Conservation (phyloP, 2,113 vertebrate genomes). For the Tricholaema leucomelas region DNA sequence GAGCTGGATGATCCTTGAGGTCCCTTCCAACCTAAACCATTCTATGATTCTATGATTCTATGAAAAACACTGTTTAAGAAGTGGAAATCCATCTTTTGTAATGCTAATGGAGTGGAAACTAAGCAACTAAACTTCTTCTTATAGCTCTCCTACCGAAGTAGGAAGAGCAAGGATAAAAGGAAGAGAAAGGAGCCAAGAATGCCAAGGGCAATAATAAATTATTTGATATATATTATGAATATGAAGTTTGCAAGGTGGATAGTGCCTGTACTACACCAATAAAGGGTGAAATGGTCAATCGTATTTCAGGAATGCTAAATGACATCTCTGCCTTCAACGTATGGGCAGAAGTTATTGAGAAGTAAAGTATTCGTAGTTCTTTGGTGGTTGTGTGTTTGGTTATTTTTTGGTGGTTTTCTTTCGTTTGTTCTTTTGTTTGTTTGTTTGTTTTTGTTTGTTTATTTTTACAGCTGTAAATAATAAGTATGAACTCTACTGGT, state of each 20-base stretch:
- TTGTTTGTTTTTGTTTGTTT: not conserved
- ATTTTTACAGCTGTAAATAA: not conserved
- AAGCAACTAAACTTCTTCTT: conserved; percentile 22
- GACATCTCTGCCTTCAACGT: not conserved
- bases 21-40: too few species aligned
- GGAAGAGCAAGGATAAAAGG: conserved; percentile 10
- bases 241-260: not conserved
- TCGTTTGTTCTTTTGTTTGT: too few species aligned
- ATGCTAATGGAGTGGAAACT: conserved; percentile 11
- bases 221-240: not conserved
- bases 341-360: not conserved
- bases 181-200: not conserved
- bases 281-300: not conserved
- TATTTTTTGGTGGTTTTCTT: not conserved
- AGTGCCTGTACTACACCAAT: not conserved
- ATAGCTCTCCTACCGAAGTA: not conserved
- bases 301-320: not conserved
- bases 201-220: not conserved
- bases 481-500: not conserved
- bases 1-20: too few species aligned
- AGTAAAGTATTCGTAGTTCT: not conserved
- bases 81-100: not conserved
- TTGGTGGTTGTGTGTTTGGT: too few species aligned
- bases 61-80: not conserved
- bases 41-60: too few species aligned